These are phyloP conservation scores for Tenualosa ilisha DNA, from an alignment of 2,797 vertebrate species.

Conservation along the genomic window DNA sequence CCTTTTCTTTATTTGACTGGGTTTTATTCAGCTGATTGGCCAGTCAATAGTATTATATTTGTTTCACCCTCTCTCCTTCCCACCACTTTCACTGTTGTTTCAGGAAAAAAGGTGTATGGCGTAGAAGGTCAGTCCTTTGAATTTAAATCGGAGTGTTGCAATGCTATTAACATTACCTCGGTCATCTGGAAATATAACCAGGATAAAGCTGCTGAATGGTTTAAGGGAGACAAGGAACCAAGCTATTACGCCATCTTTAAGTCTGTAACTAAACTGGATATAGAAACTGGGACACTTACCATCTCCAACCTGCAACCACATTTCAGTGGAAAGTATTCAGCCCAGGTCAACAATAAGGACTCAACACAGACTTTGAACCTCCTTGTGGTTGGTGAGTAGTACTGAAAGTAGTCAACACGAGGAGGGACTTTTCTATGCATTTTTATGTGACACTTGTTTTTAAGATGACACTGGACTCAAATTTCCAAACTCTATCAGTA, in stretches of 20 bases:
- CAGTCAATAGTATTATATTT: too few relatives aligned
- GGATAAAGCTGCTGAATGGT: not conserved
- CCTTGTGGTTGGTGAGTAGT: not conserved
- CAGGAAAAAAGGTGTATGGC: too few relatives aligned
- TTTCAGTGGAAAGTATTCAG: not conserved
- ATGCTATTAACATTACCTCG: not conserved
- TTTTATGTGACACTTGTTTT: too few relatives aligned
- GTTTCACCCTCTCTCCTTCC: too few relatives aligned
- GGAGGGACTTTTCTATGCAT: too few relatives aligned
- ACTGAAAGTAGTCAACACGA: not conserved
- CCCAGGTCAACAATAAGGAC: not conserved
- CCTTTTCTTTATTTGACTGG: too few relatives aligned
- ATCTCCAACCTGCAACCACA: not conserved
- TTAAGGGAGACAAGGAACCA: not conserved
- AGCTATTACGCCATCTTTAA: not conserved
- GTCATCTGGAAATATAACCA: not conserved
- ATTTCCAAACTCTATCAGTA: too few relatives aligned
- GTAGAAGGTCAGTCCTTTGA: too few relatives aligned
- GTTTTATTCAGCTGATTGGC: too few relatives aligned
- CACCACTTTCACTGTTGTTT: too few relatives aligned
- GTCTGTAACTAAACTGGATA: not conserved
- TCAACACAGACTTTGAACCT: not conserved
- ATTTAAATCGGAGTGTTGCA: too few relatives aligned
- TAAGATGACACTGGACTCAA: too few relatives aligned
- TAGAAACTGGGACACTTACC: not conserved